Evolutionary conservation across 53 echinoderm and acorn worm species (phyloP), one percentile per base, ranked within the genome.

Genomic region (Zoroaster sp.): DNA sequence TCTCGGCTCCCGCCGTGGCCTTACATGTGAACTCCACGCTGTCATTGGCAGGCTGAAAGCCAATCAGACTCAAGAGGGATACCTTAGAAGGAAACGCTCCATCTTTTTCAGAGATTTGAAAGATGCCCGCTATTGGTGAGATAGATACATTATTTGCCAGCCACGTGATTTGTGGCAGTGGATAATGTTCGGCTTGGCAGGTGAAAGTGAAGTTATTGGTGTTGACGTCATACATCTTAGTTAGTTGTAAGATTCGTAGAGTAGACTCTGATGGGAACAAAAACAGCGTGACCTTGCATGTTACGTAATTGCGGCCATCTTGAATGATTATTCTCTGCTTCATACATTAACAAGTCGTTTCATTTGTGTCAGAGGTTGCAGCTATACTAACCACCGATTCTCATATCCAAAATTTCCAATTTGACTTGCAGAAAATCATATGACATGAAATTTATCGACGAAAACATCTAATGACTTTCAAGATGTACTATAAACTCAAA

Each of bases 191-290:
- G 49, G 85, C 71, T 1, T 9, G 47, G 67, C 85, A 85, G 3
- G 85, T 71, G 47, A 85, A 71, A 34, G 69, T 85, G 51, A 85
- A 70, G 44, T 69, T 70, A 49, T 85, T 69, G 70, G 47, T 47
- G 36, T 18, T 23, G 69, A 70, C 69, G 85, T 70, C 71, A 71
- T 70, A 85, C 9, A 3, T 45, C 23, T 71, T 85, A 69, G 46
- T 71, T 9, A 85, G 85, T 47, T 32, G 33, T 2, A 52, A 11
- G 37, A 85, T 85, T 33, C 8, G 69, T 8, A 85, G 72, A 18
- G 85, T 71, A 37, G 85, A 71, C 35, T 44, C 85, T 85, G 85
- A 44, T 44, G 68, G 67, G 13, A 13, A 46, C 7, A 9, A 9
- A 46, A 46, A 9, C 7, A 46, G 7, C 13, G 7, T 46, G 47